phyloP scores from a whole-genome alignment of 2,888 invertebrate species.

The Harpalus rufipes region DNA sequence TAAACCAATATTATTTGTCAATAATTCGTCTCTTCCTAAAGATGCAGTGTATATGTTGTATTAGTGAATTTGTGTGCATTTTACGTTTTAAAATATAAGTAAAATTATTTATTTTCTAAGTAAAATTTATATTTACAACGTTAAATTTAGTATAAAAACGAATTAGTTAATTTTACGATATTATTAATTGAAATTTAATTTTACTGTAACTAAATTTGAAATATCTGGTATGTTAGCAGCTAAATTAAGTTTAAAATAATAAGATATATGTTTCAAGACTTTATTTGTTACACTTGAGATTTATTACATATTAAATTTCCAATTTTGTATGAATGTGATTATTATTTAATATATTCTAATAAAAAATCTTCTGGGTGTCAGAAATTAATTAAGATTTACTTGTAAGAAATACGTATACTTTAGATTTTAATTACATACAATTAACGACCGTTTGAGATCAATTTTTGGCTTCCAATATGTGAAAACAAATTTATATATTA shows the following conservation, averaged over 20 bases:
- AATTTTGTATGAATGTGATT: conserved; percentile 8
- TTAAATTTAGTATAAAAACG: conserved; percentile 27
- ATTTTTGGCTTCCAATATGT: conserved; percentile 16
- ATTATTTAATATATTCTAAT: conserved; percentile 7
- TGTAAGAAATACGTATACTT: conserved; percentile 9
- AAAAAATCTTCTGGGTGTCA: conserved; percentile 2
- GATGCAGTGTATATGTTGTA: conserved; percentile 10
- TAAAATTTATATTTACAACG: conserved; percentile 12
- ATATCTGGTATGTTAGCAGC: too few relatives aligned
- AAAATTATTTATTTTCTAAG: conserved; percentile 23
- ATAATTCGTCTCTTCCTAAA: not conserved
- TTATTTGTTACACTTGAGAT: too few relatives aligned
- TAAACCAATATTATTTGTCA: not conserved
- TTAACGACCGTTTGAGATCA: conserved; percentile 7
- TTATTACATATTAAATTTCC: conserved; percentile 13
- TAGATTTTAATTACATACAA: not conserved
- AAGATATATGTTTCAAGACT: too few relatives aligned
- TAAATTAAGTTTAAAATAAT: too few relatives aligned
- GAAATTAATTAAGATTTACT: conserved; percentile 11
- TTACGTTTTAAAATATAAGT: not conserved
- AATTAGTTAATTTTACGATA: not conserved
- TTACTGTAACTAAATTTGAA: too few relatives aligned
- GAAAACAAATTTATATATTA: too few relatives aligned
- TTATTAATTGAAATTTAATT: conserved; percentile 10
- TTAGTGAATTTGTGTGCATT: conserved; percentile 20